A percentile compares a stretch with the other conserved stretches of the same genome.
Conservation (phyloP, 2,113 vertebrate genomes). For the Esox niger region DNA sequence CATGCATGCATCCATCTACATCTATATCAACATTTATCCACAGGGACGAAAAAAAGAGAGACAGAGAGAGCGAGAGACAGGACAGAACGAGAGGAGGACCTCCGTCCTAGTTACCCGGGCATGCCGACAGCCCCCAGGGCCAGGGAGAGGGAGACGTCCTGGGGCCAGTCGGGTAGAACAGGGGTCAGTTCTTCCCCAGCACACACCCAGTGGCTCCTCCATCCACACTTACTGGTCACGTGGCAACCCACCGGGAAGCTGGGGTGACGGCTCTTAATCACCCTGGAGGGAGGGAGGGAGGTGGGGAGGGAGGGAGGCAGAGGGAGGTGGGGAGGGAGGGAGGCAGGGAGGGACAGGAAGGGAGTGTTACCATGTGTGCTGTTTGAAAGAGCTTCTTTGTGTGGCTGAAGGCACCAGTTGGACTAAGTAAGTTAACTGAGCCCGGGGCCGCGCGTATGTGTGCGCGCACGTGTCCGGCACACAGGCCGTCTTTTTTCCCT, state of each 20-base stretch:
- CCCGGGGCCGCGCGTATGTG: neutral
- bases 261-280: slow-evolving; percentile 77
- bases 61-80: too few species aligned
- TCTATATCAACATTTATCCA: too few species aligned
- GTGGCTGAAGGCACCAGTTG: too few species aligned
- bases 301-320: neutral
- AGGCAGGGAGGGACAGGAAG: slow-evolving; percentile 30
- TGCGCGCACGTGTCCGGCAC: neutral
- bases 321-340: slow-evolving; percentile 30
- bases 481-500: slow-evolving; percentile 13
- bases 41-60: too few species aligned
- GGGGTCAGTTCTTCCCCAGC: slow-evolving; percentile 61
- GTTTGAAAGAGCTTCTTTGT: too few species aligned
- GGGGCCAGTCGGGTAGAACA: slow-evolving; percentile 68
- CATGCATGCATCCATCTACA: too few species aligned
- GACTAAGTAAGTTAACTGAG: too few species aligned
- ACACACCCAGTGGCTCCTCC: slow-evolving; percentile 77
- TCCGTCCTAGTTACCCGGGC: slow-evolving; percentile 72
- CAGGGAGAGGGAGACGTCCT: slow-evolving; percentile 71
- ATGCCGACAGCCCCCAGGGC: slow-evolving; percentile 77
- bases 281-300: slow-evolving; percentile 51
- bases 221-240: slow-evolving; percentile 59
- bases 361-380: slow-evolving; percentile 21
- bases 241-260: slow-evolving; percentile 60
- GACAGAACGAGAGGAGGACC: neutral